Percentiles rank a stretch among this genome's conserved stretches.
Conservation (phyloP, 2,888 invertebrate genomes). For the Ceramica pisi region DNA sequence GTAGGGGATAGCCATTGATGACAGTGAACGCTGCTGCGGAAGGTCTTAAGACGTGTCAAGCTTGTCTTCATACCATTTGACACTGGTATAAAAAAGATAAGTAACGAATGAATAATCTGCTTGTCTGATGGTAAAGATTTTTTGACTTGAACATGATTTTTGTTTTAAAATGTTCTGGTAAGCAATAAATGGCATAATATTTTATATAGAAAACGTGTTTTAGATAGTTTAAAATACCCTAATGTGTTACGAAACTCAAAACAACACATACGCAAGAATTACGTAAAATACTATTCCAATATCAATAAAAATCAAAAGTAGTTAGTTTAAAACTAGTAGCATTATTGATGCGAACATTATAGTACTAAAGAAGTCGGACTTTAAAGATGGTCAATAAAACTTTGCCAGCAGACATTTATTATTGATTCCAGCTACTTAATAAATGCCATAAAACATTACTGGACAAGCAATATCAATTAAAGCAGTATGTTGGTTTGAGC, state of each 20-base stretch:
- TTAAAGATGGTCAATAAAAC: conserved; percentile 64
- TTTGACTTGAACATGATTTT: conserved; percentile 41
- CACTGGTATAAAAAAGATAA: conserved; percentile 50
- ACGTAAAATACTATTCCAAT: conserved; percentile 15
- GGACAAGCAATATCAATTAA: conserved; percentile 65
- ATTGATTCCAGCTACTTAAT: conserved; percentile 62
- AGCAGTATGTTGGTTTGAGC: conserved; percentile 46
- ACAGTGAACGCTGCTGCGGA: conserved; percentile 58
- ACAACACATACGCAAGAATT: conserved; percentile 15
- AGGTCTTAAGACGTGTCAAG: conserved; percentile 47
- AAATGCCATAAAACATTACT: conserved; percentile 60
- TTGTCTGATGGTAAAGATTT: conserved; percentile 45
- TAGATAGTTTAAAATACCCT: background rate
- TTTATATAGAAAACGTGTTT: conserved; percentile 4
- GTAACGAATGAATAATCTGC: conserved; percentile 42
- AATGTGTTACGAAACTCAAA: conserved; percentile 15
- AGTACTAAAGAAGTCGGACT: conserved; percentile 38
- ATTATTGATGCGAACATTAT: conserved; percentile 47
- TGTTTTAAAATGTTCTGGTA: conserved; percentile 34
- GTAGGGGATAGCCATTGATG: conserved; percentile 55
- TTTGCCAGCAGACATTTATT: conserved; percentile 62
- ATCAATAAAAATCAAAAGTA: conserved; percentile 20
- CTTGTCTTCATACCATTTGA: conserved; percentile 48
- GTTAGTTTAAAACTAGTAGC: conserved; percentile 46
- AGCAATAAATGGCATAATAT: conserved; percentile 17